Conservation (phyloP, 2,113 vertebrate species). For the Eulemur macaco region DNA sequence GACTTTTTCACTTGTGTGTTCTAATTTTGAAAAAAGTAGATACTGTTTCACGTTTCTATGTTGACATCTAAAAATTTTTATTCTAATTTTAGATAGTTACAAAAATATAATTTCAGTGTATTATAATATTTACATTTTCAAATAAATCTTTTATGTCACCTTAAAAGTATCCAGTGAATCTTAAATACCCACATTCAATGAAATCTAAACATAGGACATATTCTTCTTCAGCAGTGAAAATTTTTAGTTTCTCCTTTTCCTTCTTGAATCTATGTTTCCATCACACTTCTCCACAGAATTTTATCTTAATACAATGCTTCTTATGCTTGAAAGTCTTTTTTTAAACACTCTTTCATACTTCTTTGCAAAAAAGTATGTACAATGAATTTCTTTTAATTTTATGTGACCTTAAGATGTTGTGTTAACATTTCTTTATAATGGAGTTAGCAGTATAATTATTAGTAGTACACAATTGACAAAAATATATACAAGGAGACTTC, state of each 20-base stretch:
- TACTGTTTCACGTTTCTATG: slow-evolving; percentile 20
- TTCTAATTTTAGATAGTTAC: slow-evolving; percentile 14
- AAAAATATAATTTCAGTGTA: slow-evolving; percentile 35
- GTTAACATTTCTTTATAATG: slow-evolving; percentile 41
- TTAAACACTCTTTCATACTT: background rate
- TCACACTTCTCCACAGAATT: background rate
- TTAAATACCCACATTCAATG: background rate
- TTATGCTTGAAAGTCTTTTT: slow-evolving; percentile 34
- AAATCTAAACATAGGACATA: slow-evolving; percentile 23
- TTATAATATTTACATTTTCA: slow-evolving; percentile 8
- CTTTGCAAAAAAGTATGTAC: background rate
- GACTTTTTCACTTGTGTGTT: background rate
- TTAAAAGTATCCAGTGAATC: background rate
- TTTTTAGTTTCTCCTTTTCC: slow-evolving; percentile 34
- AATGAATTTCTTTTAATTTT: slow-evolving; percentile 28
- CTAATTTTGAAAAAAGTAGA: slow-evolving; percentile 38
- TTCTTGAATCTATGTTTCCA: background rate
- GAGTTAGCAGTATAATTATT: slow-evolving; percentile 4
- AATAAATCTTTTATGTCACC: background rate
- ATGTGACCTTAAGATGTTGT: background rate
- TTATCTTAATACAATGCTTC: slow-evolving; percentile 25
- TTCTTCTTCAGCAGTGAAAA: background rate
- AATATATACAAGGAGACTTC: background rate
- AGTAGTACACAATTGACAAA: background rate
- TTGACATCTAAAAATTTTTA: slow-evolving; percentile 13